These are phyloP conservation scores for Tipula confusa DNA, from an alignment of 2,888 invertebrate species.

Conservation along the genomic window DNA sequence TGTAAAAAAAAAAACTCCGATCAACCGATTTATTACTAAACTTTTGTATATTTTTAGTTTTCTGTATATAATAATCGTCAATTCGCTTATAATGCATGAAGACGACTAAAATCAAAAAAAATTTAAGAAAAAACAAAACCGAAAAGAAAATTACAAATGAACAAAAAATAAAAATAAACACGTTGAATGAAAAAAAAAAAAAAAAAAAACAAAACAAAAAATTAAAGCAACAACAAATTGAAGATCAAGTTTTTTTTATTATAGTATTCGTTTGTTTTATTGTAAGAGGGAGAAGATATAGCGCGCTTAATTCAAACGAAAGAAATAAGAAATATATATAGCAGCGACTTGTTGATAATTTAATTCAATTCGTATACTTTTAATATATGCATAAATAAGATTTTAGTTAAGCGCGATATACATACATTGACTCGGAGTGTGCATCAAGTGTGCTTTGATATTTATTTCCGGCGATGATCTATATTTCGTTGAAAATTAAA, in stretches of 20 bases:
- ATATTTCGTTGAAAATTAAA: not conserved
- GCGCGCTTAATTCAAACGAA: not conserved
- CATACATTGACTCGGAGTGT: not conserved
- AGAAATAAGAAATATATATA: not conserved
- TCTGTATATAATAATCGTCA: not conserved
- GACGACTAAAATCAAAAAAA: slow-evolving; percentile 16
- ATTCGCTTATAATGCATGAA: slow-evolving; percentile 20
- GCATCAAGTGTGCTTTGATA: not conserved
- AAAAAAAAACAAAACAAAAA: not conserved
- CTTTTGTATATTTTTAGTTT: not conserved
- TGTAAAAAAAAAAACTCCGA: not conserved
- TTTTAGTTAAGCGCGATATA: not conserved
- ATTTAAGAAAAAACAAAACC: not conserved
- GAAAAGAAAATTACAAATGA: slow-evolving; percentile 12
- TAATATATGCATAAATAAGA: not conserved
- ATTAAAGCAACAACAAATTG: slow-evolving; percentile 20
- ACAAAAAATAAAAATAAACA: not conserved
- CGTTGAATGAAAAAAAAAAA: not conserved
- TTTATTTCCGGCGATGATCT: not conserved
- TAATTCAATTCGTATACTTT: not conserved
- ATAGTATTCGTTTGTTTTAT: not conserved
- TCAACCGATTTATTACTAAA: not conserved
- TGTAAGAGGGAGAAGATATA: not conserved
- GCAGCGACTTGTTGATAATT: not conserved
- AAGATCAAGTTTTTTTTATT: not conserved